phyloP scores from a whole-genome alignment of 1,140 invertebrate species.

The Muscidifurax raptorellus region DNA sequence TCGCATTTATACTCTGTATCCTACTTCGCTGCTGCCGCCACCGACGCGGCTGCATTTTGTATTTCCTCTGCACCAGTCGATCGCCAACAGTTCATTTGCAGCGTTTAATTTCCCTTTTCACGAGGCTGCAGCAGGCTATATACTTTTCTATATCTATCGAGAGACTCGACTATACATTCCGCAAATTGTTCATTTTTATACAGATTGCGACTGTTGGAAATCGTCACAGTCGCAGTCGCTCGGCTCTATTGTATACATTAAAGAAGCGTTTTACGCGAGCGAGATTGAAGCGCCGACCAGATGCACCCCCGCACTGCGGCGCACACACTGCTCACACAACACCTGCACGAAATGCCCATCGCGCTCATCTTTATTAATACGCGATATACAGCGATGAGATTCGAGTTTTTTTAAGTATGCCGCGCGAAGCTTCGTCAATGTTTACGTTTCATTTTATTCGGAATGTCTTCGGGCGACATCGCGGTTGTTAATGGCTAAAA shows the following conservation, averaged over 20 bases:
- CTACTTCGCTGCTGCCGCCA: conserved; percentile 1
- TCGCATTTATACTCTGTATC: conserved; percentile 9
- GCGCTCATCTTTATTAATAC: conserved; percentile 31
- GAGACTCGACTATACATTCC: background rate
- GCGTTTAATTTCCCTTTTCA: background rate
- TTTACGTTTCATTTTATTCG: conserved; percentile 39
- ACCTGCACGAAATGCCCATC: background rate
- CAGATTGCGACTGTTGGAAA: background rate
- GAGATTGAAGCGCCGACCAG: background rate
- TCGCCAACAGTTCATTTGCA: background rate
- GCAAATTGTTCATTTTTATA: background rate
- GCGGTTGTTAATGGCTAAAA: background rate
- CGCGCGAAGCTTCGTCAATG: conserved; percentile 3
- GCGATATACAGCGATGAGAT: background rate
- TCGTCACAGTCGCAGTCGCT: too few species aligned
- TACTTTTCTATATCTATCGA: background rate
- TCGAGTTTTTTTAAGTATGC: background rate
- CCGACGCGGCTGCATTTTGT: background rate
- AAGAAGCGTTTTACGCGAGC: background rate
- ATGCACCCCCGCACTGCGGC: background rate
- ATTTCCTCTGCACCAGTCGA: background rate
- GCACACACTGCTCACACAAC: too few species aligned
- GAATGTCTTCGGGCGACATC: background rate
- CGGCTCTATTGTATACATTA: too few species aligned
- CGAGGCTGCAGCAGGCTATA: background rate